phyloP scores from a whole-genome alignment of 2,797 vertebrate species.

The Pangasius sanitwongsei region DNA sequence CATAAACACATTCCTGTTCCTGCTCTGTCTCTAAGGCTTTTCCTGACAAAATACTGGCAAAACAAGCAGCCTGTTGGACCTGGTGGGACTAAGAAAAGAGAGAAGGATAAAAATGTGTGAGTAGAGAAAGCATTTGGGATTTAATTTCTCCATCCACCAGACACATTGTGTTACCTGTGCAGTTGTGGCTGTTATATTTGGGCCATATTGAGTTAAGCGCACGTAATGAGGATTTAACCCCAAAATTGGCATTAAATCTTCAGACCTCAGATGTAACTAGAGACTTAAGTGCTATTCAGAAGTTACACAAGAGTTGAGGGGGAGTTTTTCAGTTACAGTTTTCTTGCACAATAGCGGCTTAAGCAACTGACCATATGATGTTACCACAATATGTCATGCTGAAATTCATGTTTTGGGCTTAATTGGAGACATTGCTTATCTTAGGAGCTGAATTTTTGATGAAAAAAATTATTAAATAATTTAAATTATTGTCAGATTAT shows the following conservation, averaged over 20 bases:
- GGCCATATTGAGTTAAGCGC: background rate
- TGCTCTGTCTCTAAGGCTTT: conserved; percentile 2
- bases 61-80: background rate
- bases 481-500: background rate
- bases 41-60: background rate
- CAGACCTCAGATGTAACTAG: background rate
- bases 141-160: background rate
- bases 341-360: background rate
- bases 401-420: background rate
- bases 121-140: background rate
- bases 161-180: background rate
- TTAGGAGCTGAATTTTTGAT: background rate
- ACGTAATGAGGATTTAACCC: background rate
- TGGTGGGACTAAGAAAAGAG: background rate
- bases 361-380: background rate
- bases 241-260: background rate
- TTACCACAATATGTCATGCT: background rate
- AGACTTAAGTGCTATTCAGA: background rate
- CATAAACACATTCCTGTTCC: conserved; percentile 1
- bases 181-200: conserved; percentile 9
- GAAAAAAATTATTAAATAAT: background rate
- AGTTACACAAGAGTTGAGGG: background rate
- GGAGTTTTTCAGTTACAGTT: background rate
- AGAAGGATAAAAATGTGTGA: background rate
- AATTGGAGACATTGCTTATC: background rate